Conservation (phyloP, 2,113 vertebrate species). For the Muntiacus muntjak region DNA sequence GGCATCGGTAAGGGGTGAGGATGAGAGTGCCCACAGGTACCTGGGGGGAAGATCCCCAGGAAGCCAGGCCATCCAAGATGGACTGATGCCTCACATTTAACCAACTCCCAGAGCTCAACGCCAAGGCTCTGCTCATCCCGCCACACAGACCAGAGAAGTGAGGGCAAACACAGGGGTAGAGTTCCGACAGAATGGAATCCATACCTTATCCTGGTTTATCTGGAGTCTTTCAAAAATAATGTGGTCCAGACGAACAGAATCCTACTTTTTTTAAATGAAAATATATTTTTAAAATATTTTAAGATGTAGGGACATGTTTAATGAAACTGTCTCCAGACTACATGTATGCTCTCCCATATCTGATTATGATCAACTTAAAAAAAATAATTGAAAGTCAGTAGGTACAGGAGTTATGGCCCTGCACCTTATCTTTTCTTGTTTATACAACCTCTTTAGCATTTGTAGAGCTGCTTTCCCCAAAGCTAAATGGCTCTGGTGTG, state of each 20-base stretch:
- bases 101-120: accelerated
- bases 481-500: background rate
- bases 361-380: conserved; percentile 7
- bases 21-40: background rate
- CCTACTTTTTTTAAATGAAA: background rate
- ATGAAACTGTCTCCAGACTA: background rate
- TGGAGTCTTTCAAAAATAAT: background rate
- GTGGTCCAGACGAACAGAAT: background rate
- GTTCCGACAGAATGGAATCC: background rate
- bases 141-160: background rate
- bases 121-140: background rate
- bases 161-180: background rate
- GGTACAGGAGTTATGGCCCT: background rate
- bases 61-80: background rate
- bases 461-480: background rate
- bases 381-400: background rate
- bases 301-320: background rate
- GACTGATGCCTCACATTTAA: background rate
- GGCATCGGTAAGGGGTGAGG: background rate
- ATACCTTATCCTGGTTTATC: background rate
- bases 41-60: background rate
- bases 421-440: background rate
- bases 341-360: background rate
- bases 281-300: background rate
- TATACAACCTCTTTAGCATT: background rate